phyloP scores from a whole-genome alignment of 2,797 vertebrate species.

The Gallinago stenura region DNA sequence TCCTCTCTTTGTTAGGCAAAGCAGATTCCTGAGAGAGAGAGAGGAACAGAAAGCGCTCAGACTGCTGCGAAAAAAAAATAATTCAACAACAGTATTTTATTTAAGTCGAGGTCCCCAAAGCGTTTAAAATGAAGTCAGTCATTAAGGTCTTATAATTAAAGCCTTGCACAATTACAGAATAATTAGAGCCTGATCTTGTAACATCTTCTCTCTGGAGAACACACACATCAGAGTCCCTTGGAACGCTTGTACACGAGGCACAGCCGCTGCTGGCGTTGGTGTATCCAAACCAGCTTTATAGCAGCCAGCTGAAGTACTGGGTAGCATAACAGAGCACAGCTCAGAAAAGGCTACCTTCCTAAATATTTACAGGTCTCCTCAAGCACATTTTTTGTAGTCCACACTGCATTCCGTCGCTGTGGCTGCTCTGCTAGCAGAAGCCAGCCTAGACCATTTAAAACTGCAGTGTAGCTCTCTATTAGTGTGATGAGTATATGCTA shows the following conservation, averaged over 20 bases:
- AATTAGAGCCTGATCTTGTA: conserved; percentile 23
- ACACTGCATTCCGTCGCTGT: background rate
- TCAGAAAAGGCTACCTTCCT: background rate
- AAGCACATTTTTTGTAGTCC: background rate
- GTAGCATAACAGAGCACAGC: background rate
- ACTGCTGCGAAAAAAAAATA: background rate
- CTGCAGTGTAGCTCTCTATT: background rate
- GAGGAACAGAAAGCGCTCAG: background rate
- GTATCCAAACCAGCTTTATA: background rate
- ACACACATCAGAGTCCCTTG: background rate
- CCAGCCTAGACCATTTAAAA: background rate
- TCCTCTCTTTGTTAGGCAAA: background rate
- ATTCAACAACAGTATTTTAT: conserved; percentile 22
- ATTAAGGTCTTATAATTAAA: conserved; percentile 43
- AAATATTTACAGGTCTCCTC: background rate
- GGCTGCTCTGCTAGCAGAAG: background rate
- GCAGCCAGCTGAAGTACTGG: background rate
- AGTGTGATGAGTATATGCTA: background rate
- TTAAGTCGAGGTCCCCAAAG: background rate
- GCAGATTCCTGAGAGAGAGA: background rate
- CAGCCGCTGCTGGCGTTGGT: background rate
- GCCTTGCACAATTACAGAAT: conserved; percentile 32
- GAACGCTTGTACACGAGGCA: background rate
- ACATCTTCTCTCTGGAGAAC: background rate
- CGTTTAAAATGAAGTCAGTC: conserved; percentile 2